Evolutionary conservation across 1,140 invertebrate genomes (phyloP), one percentile per base, ranked within the genome.

Genomic region (Lineus longissimus): DNA sequence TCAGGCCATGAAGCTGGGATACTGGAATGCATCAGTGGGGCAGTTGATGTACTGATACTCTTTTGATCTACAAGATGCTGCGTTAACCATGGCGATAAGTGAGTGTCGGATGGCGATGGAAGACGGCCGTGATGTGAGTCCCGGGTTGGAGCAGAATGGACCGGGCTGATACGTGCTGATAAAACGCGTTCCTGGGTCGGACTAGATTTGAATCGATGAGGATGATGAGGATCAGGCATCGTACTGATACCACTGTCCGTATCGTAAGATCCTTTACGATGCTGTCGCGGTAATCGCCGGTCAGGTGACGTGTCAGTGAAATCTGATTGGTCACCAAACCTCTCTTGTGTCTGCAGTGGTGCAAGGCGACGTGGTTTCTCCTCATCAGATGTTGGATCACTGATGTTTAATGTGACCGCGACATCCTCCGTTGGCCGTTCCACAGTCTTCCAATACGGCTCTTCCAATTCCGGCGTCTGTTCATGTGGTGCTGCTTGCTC

Each of bases 201-300:
- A 36, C 33, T 36, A 36, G 33, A 36, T 36, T 36, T 36, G 33
- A 36, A 36, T 4, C 33, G 33, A 36, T 36, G 33, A 36, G 33
- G 33, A 36, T 36, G 33, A 36, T 36, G 33, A 7, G 33, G 33
- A 36, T 36, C 33, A 36, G 47, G 47, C 47, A 51, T 51, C 9
- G 47, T 51, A n/a, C 47, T 51, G 47, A 51, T 27, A 23, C 47
- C 47, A 27, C 47, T 51, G 25, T 51, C 47, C n/a, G 47, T 27
- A 9, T 36, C 33, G 33, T 36, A 36, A 7, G 33, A 36, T 7
- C 25, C 47, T 4, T 51, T 51, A 51, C 19, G 25, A n/a, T 27
- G 47, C 6, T 19, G n/a, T 4, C 47, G 47, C 9, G 47, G 47
- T n/a, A 51, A 23, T n/a, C 47, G 47, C n/a, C 47, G n/a, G 6